These are phyloP conservation scores for Diplodus puntazzo DNA, from an alignment of 2,797 vertebrate species.

Conservation along the genomic window DNA sequence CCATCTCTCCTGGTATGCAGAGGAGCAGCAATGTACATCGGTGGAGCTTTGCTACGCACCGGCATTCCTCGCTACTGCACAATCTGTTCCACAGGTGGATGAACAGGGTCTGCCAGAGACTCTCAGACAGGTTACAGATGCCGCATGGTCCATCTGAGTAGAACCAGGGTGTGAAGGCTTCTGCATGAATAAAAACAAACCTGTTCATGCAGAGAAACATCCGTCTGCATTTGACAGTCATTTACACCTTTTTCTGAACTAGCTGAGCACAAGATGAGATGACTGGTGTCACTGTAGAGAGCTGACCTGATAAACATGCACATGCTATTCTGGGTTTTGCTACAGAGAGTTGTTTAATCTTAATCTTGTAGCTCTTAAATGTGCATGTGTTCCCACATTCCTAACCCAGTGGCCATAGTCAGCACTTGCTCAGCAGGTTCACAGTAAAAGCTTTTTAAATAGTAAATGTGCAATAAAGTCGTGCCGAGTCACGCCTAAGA, in stretches of 20 bases:
- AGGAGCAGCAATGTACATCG: slow-evolving; percentile 1
- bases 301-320: neutral
- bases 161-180: slow-evolving; percentile 13
- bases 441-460: neutral
- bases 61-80: slow-evolving; percentile 48
- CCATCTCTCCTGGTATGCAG: slow-evolving; percentile 5
- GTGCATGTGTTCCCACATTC: neutral
- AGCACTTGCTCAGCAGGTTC: neutral
- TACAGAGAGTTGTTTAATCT: neutral
- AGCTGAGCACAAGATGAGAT: neutral
- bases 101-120: slow-evolving; percentile 20
- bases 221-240: neutral
- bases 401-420: neutral
- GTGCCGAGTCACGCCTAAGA: too few species aligned
- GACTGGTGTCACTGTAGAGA: neutral
- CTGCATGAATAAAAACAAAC: neutral
- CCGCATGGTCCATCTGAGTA: slow-evolving; percentile 22
- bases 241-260: neutral
- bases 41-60: slow-evolving; percentile 17
- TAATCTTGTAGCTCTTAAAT: neutral
- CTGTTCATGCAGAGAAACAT: neutral
- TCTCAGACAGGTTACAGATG: slow-evolving; percentile 50
- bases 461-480: too few species aligned
- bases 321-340: too few species aligned
- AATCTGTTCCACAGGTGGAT: slow-evolving; percentile 71